Base-by-base conservation (phyloP, 2,113 vertebrate genomes). In the Hippopotamus amphibius region DNA sequence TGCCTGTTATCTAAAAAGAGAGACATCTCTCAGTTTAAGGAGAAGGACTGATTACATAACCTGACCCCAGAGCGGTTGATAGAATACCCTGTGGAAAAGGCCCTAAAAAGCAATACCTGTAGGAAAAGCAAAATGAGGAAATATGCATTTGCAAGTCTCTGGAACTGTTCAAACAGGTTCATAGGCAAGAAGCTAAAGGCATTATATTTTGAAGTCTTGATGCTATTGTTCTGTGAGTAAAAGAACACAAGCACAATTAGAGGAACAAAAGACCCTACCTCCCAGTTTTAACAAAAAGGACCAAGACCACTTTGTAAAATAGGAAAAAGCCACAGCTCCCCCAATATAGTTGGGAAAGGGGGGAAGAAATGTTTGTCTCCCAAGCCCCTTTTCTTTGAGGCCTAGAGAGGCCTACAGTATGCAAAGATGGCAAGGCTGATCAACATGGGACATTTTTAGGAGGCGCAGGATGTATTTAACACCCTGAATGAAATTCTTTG, bases 81-180 rank as follows among this genome's bases (percentile, higher is more conserved):
- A 88, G 88, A 85, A 88, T 50, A 19, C 46, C 77, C 53, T 86
- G 24, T 93, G 61, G 37, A 72, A 92, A 97, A 94, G 57, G 30
- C 4, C 8, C 72, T 72, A 43, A 74, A 86, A 93, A 57, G 71
- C 6, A 97, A 86, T 98, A 99, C 99, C 99, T 99, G 99, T 33
- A 99, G 98, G 85, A 99, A 91, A 76, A 99, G 98, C 96, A 99
- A 99, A 98, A 99, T 98, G 61, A 99, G 98, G 98, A 99, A 99
- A 98, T 99, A 99, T 41, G 99, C 99, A n/a, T 99, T 99, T 97
- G 99, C 99, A 81, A 99, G 99, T 96, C 99, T 99, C 98, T 99
- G 99, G 97, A 99, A 99, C 98, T 99, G 99, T 97, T 99, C 99
- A 55, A 99, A 99, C 43, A 99, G 98, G 98, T 99, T 99, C 93